Conservation (phyloP, 2,113 vertebrate genomes). For the Ranitomeya variabilis region DNA sequence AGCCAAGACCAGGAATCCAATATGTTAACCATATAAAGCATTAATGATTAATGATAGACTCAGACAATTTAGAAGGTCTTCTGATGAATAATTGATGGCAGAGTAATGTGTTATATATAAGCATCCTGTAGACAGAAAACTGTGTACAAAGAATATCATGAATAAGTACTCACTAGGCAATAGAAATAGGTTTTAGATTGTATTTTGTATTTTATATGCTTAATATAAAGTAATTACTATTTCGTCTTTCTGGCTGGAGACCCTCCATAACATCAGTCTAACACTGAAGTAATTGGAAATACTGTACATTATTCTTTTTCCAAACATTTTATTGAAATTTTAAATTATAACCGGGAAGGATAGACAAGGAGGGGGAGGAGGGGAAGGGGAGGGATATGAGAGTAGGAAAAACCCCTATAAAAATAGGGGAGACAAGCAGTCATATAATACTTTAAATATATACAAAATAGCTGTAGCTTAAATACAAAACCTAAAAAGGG, state of each 20-base stretch:
- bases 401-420: too few relatives aligned
- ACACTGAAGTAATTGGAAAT: background rate
- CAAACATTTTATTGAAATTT: too few relatives aligned
- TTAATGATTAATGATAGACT: constrained; percentile 9
- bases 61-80: background rate
- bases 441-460: too few relatives aligned
- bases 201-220: background rate
- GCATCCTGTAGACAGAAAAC: background rate
- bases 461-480: too few relatives aligned
- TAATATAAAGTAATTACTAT: background rate
- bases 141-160: background rate
- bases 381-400: too few relatives aligned
- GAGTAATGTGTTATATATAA: background rate
- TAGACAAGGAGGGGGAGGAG: too few relatives aligned
- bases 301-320: too few relatives aligned
- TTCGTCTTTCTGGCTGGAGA: background rate
- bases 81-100: background rate
- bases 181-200: background rate
- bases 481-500: too few relatives aligned
- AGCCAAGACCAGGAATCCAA: background rate
- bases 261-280: background rate
- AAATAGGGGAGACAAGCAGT: too few relatives aligned
- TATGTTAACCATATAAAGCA: background rate
- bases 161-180: background rate
- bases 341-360: too few relatives aligned